These are phyloP conservation scores for Magallana gigas DNA, from an alignment of 1,140 invertebrate genomes.

Conservation along the genomic window DNA sequence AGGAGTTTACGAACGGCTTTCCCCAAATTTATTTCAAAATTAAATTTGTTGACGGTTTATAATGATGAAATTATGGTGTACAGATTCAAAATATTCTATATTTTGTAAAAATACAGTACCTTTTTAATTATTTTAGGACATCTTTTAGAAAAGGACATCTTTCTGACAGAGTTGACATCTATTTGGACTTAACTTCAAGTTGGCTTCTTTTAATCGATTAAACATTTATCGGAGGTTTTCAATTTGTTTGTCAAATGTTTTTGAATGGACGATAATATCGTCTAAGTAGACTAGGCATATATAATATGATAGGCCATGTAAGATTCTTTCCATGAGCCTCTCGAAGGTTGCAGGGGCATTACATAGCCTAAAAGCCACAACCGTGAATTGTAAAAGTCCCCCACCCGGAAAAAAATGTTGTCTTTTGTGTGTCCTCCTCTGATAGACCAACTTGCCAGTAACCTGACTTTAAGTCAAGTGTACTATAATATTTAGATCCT, in stretches of 20 bases:
- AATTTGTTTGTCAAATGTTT: conserved; percentile 51
- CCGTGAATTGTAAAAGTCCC: conserved; percentile 35
- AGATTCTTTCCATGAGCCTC: conserved; percentile 64
- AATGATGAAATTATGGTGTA: too few species aligned
- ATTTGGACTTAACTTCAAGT: conserved; percentile 57
- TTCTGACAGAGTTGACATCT: conserved; percentile 47
- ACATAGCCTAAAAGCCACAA: conserved; percentile 65
- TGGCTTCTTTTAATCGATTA: conserved; percentile 51
- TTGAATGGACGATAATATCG: conserved; percentile 60
- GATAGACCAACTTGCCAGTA: conserved; percentile 60
- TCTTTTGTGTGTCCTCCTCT: conserved; percentile 62
- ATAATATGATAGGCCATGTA: conserved; percentile 53
- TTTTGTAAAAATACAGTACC: too few species aligned
- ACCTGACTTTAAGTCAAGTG: conserved; percentile 45
- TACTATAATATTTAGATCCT: conserved; percentile 16
- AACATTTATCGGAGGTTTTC: conserved; percentile 42
- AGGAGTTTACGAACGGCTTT: too few species aligned
- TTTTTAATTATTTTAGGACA: too few species aligned
- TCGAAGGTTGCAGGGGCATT: conserved; percentile 68
- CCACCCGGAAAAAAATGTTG: conserved; percentile 43
- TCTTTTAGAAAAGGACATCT: conserved; percentile 34
- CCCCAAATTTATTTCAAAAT: too few species aligned
- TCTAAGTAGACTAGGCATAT: conserved; percentile 62
- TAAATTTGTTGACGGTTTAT: too few species aligned
- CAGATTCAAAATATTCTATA: too few species aligned